phyloP scores from a whole-genome alignment of 2,797 vertebrate species.

The Gobio occitaniae region DNA sequence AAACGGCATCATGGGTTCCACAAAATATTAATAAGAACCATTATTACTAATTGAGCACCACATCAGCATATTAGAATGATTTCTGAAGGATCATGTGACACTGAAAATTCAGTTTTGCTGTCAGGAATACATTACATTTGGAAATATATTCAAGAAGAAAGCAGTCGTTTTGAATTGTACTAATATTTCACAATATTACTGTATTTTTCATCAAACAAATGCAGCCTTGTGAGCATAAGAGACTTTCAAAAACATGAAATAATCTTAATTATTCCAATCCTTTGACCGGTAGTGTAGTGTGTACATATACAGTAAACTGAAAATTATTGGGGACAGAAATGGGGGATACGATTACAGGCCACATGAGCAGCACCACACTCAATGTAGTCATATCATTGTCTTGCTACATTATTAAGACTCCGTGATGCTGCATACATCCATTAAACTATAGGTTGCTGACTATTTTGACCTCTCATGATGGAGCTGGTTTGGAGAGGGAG shows the following conservation, averaged over 20 bases:
- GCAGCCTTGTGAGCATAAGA: background rate
- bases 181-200: background rate
- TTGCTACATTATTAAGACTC: background rate
- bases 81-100: background rate
- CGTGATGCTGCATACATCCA: background rate
- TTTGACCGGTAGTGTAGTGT: background rate
- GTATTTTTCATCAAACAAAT: background rate
- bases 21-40: background rate
- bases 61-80: background rate
- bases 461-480: slow-evolving; percentile 22
- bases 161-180: background rate
- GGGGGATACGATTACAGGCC: background rate
- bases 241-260: background rate
- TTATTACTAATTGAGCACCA: background rate
- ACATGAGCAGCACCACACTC: background rate
- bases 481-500: background rate
- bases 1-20: background rate
- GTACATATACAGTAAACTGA: background rate
- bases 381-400: background rate
- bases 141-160: background rate
- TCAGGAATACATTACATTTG: background rate
- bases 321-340: background rate
- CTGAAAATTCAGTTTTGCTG: background rate
- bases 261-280: background rate
- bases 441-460: slow-evolving; percentile 16